These are phyloP conservation scores for Platichthys stellatus DNA, from an alignment of 2,113 vertebrate species.

Conservation along the genomic window DNA sequence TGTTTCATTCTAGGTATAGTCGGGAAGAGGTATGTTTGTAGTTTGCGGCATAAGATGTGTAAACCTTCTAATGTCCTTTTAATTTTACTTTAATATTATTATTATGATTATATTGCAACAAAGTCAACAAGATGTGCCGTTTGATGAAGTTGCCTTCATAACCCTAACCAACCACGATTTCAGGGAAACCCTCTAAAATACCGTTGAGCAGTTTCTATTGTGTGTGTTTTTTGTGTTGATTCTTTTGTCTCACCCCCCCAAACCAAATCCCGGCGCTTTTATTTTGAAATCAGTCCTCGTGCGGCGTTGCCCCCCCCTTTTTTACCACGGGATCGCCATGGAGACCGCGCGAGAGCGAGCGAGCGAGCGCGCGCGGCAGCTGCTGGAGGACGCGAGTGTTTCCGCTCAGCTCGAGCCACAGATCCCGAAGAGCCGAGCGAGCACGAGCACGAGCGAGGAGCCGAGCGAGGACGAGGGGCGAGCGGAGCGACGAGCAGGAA, in stretches of 20 bases:
- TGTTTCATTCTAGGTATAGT: no score
- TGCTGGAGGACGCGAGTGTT: slow-evolving; percentile 66
- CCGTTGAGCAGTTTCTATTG: no score
- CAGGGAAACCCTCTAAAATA: no score
- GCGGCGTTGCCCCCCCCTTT: slow-evolving; percentile 25
- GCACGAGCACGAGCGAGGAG: slow-evolving; percentile 27
- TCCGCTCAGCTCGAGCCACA: slow-evolving; percentile 69
- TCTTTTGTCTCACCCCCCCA: slow-evolving; percentile 48
- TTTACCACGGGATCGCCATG: slow-evolving; percentile 70
- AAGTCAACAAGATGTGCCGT: no score
- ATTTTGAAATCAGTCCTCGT: slow-evolving; percentile 54
- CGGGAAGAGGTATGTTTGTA: no score
- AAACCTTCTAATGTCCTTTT: no score
- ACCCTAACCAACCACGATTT: no score
- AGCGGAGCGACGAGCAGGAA: background rate
- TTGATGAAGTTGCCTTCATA: no score
- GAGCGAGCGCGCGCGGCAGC: slow-evolving; percentile 71
- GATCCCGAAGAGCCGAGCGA: slow-evolving; percentile 24
- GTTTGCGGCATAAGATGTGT: no score
- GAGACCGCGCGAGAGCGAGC: slow-evolving; percentile 76
- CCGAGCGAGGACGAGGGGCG: slow-evolving; percentile 4
- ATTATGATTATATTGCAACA: no score
- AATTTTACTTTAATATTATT: no score
- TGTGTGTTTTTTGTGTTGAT: background rate
- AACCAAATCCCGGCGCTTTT: slow-evolving; percentile 34